Evolutionary conservation across 2,888 invertebrate species (phyloP), one percentile per base, ranked within the genome.

Genomic region (Spodoptera exigua): DNA sequence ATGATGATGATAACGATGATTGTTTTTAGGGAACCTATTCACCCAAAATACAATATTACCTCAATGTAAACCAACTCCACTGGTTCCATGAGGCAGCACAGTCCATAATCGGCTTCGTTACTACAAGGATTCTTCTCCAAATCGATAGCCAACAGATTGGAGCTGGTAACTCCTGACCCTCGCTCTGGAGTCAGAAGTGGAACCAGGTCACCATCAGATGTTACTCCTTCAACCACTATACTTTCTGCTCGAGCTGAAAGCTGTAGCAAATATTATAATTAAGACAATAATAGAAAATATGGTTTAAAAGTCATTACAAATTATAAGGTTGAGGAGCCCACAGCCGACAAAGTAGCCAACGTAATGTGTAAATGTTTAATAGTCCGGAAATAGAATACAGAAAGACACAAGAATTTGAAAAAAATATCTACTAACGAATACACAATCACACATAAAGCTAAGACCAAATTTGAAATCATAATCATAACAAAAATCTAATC

Each of bases 61-160:
- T 97, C 96, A 81, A 97, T 95, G 88, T 97, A 97, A 12, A 96
- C 95, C 44, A 97, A 89, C 89, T 97, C 97, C 16, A 97, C 92
- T 0, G 97, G 96, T 83, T 97, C 97, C 82, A 97, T 89, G 56
- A 95, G 92, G 51, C 96, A 93, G 55, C 95, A 95, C 1, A 97
- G 84, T 11, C 96, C 96, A 77, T 96, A 96, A 78, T 96, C 96
- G 18, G 96, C 96, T 59, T 96, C 95, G 5, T 95, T 94, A 70
- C 95, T 95, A 7, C 94, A 84, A 0, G 97, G 96, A 80, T 96
- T 96, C 82, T 95, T 96, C 84, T 97, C 97, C 70, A 97, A 95
- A 83, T 97, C 97, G 32, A 97, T 83, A 0, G 97, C 96, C 63
- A 98, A 94, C 60, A 97, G 95, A 83, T 97, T 97, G 14, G 96